phyloP scores from a whole-genome alignment of 2,797 vertebrate species.

The Peromyscus aztecus region DNA sequence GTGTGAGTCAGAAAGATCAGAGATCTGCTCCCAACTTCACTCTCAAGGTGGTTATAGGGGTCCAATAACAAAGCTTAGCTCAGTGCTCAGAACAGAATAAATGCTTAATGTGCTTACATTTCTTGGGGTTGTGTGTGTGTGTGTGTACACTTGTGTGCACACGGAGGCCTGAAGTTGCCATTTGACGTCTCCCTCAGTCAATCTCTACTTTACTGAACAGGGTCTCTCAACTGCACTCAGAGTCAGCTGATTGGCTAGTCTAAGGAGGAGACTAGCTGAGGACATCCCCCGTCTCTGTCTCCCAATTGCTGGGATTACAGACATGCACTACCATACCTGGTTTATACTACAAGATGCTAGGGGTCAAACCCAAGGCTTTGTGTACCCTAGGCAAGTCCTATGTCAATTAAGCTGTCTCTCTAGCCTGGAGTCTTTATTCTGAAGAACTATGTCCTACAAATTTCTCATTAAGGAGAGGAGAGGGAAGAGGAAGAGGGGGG shows the following conservation, averaged over 20 bases:
- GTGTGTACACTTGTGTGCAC: not conserved
- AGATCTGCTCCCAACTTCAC: not conserved
- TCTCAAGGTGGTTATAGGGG: not conserved
- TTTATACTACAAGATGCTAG: not conserved
- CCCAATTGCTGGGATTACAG: not conserved
- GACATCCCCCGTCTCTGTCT: not conserved
- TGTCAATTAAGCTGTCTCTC: not conserved
- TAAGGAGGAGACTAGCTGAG: not conserved
- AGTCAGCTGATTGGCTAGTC: not conserved
- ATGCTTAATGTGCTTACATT: not conserved
- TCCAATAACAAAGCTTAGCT: not conserved
- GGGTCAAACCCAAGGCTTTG: not conserved
- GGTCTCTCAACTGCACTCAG: not conserved
- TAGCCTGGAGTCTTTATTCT: not conserved
- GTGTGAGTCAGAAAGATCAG: not conserved
- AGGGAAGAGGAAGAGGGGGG: not conserved
- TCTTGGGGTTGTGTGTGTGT: not conserved
- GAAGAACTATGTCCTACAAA: slow-evolving; percentile 38
- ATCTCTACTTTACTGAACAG: not conserved
- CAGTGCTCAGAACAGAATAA: not conserved
- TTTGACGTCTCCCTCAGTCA: not conserved
- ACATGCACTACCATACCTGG: not conserved
- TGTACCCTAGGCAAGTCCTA: too few relatives aligned
- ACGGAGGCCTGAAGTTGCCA: not conserved
- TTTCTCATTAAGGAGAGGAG: slow-evolving; percentile 53